These are phyloP conservation scores for Heliocidaris tuberculata DNA, from an alignment of 35 echinoderm and acorn worm species.

Conservation along the genomic window DNA sequence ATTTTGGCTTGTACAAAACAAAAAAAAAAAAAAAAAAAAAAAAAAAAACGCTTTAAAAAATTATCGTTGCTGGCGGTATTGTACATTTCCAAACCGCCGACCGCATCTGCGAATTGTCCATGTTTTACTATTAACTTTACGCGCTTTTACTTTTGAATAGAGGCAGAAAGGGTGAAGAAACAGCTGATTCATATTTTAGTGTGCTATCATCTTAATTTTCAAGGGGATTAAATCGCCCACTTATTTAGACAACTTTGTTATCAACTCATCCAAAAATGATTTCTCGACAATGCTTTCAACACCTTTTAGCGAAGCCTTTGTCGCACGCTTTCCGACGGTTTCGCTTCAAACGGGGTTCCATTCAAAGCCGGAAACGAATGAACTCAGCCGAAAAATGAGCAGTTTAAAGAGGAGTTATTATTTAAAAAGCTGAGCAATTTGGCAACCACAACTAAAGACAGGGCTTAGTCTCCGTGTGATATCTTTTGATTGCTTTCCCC, in stretches of 20 bases:
- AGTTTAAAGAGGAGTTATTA: conserved; percentile 26
- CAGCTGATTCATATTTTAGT: neutral
- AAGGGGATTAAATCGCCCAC: conserved; percentile 24
- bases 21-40: neutral
- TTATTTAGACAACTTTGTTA: conserved; percentile 29
- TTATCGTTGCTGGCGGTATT: neutral
- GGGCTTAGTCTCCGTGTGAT: neutral
- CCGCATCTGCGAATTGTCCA: neutral
- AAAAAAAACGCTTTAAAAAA: neutral
- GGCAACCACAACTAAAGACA: conserved; percentile 15
- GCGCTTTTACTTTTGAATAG: neutral
- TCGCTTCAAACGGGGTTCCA: conserved; percentile 17
- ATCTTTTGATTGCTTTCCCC: neutral
- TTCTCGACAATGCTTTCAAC: neutral
- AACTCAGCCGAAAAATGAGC: conserved; percentile 26
- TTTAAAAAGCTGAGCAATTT: conserved; percentile 33
- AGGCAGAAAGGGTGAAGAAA: neutral
- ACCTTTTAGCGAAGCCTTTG: conserved; percentile 30
- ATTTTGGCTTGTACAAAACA: neutral
- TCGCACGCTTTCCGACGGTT: neutral
- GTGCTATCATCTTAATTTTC: neutral
- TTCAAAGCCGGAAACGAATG: conserved; percentile 39
- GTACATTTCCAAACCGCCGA: neutral
- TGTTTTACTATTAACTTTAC: too few relatives aligned
- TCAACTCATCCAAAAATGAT: conserved; percentile 15